phyloP scores from a whole-genome alignment of 2,113 vertebrate genomes.

The Axis porcinus region DNA sequence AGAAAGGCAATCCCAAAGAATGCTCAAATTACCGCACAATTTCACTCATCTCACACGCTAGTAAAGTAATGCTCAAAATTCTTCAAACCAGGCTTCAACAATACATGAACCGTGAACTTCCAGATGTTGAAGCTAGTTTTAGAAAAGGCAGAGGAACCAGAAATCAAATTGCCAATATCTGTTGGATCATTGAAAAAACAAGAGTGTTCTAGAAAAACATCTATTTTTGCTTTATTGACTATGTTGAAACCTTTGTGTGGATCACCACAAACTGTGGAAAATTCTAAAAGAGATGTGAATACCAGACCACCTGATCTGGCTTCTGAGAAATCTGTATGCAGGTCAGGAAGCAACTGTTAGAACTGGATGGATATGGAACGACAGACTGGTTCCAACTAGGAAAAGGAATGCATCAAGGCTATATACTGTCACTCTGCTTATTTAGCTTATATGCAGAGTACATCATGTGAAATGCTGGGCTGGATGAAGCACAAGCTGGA shows the following conservation, averaged over 20 bases:
- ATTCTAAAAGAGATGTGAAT: background rate
- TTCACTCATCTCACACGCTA: background rate
- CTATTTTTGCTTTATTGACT: background rate
- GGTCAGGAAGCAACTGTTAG: background rate
- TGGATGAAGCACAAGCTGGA: background rate
- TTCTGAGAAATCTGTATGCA: background rate
- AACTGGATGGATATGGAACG: background rate
- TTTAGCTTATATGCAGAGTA: background rate
- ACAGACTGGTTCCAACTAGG: background rate
- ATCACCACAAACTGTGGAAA: background rate
- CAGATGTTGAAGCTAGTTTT: background rate
- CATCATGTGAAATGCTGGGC: background rate
- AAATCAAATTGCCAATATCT: background rate
- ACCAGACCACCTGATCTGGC: background rate
- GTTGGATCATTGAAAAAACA: background rate
- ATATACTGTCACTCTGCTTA: background rate
- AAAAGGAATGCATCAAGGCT: background rate
- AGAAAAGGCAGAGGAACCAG: background rate
- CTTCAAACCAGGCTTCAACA: background rate
- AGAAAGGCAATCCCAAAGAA: background rate
- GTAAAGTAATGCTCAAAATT: background rate
- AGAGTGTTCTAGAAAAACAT: background rate
- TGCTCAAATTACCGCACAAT: background rate
- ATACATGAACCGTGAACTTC: background rate
- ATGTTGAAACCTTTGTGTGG: background rate